Evolutionary conservation across 2,113 vertebrate genomes (phyloP).

Genomic region (Alethe diademata): DNA sequence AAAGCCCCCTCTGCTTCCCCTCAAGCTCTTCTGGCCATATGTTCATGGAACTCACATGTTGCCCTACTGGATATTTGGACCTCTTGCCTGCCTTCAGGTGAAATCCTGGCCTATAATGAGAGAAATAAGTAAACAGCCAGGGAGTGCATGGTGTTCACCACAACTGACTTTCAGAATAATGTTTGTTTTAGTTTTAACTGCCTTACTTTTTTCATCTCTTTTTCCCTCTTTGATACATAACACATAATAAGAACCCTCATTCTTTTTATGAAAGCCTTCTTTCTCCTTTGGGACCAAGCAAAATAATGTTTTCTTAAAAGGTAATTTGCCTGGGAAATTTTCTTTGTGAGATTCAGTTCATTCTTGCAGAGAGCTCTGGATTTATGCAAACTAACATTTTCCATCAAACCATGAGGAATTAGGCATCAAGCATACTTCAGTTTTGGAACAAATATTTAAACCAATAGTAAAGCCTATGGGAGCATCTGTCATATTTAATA

Average conservation of each 20-base stretch:
- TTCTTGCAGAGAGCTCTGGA: neutral
- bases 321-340: slow-evolving; percentile 27
- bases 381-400: slow-evolving; percentile 27
- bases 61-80: neutral
- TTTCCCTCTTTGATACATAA: neutral
- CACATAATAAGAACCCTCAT: neutral
- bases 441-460: slow-evolving; percentile 10
- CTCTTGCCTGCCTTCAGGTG: neutral
- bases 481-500: neutral
- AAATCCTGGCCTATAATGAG: neutral
- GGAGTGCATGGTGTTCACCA: neutral
- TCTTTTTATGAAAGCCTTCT: neutral
- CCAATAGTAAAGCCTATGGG: neutral
- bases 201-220: neutral
- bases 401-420: neutral
- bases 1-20: neutral
- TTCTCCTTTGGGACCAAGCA: neutral
- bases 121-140: neutral
- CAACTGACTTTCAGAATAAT: neutral
- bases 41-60: neutral
- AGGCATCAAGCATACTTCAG: neutral
- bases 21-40: neutral
- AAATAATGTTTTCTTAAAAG: slow-evolving; percentile 2
- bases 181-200: neutral
- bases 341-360: neutral